Base-by-base conservation (phyloP, 2,888 invertebrate genomes). In the Drosophila mayaguana region DNA sequence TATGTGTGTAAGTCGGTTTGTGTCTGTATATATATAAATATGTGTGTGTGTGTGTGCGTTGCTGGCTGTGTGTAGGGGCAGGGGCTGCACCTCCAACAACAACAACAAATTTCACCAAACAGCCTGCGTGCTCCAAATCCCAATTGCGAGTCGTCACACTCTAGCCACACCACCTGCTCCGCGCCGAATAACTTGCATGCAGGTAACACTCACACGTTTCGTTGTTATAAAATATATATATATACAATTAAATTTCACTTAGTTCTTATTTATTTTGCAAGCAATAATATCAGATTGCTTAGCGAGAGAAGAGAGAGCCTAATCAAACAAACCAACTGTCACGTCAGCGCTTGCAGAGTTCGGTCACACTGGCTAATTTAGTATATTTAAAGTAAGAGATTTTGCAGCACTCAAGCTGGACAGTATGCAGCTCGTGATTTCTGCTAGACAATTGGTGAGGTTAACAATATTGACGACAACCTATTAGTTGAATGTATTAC, bases 241-340 rank as follows among this genome's bases (percentile, higher is more conserved):
- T 63, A 42, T 63, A 53, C 59, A 68, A 70, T 71, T 69, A 9
- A 80, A 72, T 88, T 80, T 83, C 72, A 70, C 74, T 84, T 70
- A 38, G 50, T 62, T 74, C 61, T 79, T 84, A 88, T 86, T 88
- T 84, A 90, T 90, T 85, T 84, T 83, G 70, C 66, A 74, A 72
- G 71, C 76, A 63, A 65, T 75, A 55, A 64, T 75, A 56, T 48
- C 59, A 69, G 69, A 65, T 56, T 79, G 59, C 48, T 18, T 68
- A 42, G 59, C 59, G 73, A 78, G 79, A 67, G 75, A 38, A 75
- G 76, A 77, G 76, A 80, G 78, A 78, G 72, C 71, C 72, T 81
- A 88, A 81, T 91, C 90, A 91, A 91, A 91, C 91, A 87, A 90
- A 91, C 81, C 91, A 88, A 88, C 91, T 91, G 90, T 90, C 91